Base-by-base conservation (phyloP, 2,797 vertebrate species). In the Anas bernieri region DNA sequence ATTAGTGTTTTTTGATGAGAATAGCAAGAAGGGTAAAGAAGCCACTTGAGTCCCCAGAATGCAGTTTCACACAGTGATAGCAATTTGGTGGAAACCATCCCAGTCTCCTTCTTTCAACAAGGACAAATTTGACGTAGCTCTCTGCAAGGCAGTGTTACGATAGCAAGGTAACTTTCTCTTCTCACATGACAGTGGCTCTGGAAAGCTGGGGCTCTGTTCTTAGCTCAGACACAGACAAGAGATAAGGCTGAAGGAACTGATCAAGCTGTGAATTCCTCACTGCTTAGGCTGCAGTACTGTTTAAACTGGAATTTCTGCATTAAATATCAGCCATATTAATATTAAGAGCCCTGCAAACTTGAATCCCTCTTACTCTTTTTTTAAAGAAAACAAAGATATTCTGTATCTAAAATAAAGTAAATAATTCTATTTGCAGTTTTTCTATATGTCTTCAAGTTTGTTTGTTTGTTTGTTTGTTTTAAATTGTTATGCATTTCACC, bases 261-360 rank as follows among this genome's bases (percentile, higher is more conserved):
- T 63, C 35, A 94, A 94, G 64, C 67, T 70, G 39, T 45, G 70
- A 92, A 90, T 92, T 87, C 88, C 78, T 86, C 46, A 35, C 54
- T 81, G 46, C 61, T 92, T 56, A 79, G 86, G 17, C 74, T 84
- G 70, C 70, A 37, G 55, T 28, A 23, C 23, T 41, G 82, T 66
- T 90, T 63, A 70, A 88, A 76, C 16, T 59, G 75, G 46, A 45
- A 92, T 70, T 84, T 59, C 59, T 77, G 59, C 82, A 76, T 73
- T 72, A 69, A 46, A 3, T 33, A 80, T 48, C 59, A 69, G 56
- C 9, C 30, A 61, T 10, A 61, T 10, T 79, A 66, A 48, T 35
- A 69, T 4, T 46, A 23, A 54, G 75, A 66, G 39, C 37, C 76
- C 18, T 0, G 0, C 55, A 86, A 63, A 68, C 12, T 20, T 56